These are phyloP conservation scores for Columba janthina DNA, from an alignment of 2,113 vertebrate species.

Conservation along the genomic window DNA sequence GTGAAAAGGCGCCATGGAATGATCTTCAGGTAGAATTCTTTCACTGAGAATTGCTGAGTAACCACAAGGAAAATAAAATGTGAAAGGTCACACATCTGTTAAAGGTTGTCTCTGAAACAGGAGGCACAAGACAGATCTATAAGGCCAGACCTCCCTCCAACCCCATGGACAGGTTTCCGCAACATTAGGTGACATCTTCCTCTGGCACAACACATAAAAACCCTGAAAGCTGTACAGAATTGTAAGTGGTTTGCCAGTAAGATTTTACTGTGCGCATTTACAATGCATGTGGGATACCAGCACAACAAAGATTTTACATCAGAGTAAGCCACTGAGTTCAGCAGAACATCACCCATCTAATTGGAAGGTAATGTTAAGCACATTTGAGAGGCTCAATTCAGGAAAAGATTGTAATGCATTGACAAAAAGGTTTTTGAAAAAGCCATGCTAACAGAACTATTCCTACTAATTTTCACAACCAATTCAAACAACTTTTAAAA, in stretches of 20 bases:
- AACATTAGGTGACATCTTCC: not conserved
- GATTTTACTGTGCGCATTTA: not conserved
- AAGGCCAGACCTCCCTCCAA: not conserved
- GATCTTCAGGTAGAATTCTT: slow-evolving; percentile 99
- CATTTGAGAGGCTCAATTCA: not conserved
- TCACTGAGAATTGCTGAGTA: slow-evolving; percentile 96
- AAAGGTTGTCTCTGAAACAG: not conserved
- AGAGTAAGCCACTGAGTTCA: not conserved
- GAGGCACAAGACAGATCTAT: not conserved
- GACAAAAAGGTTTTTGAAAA: not conserved
- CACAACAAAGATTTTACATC: not conserved
- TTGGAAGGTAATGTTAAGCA: not conserved
- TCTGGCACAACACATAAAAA: not conserved
- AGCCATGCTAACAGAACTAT: not conserved
- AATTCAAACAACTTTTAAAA: not conserved
- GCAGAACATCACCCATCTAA: not conserved
- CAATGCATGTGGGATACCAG: not conserved
- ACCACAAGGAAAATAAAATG: slow-evolving; percentile 49
- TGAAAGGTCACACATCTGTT: not conserved
- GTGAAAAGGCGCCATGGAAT: slow-evolving; percentile 99
- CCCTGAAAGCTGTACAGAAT: not conserved
- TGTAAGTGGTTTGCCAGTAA: not conserved
- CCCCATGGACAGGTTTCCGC: not conserved
- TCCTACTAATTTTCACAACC: not conserved
- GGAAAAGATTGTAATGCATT: not conserved